Evolutionary conservation across 1,140 invertebrate species (phyloP), one percentile per base, ranked within the genome.

Genomic region (Zaprionus nigranus): DNA sequence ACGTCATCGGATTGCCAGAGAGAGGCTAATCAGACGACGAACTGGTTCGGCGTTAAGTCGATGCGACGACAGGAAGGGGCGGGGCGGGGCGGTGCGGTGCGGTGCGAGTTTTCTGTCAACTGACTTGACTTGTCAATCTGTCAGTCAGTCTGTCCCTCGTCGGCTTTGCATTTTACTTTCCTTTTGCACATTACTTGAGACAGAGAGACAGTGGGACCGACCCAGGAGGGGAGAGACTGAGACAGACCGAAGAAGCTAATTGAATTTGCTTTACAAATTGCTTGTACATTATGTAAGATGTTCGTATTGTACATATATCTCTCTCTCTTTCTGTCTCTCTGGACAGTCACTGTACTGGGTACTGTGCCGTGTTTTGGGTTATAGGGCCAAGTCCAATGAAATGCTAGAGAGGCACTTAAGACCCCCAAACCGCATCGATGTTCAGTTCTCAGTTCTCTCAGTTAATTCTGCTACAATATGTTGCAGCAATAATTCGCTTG

Each of bases 311-410:
- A 22, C 20, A 54, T 34, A 34, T 28, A 26, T 30, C 2, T 34
- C 1, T 17, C 9, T 11, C 9, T 30, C 30, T 34, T 7, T 30
- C 28, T 7, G 7, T 0, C 28, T 26, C 24, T 26, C 24, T 26
- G 5, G 5, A 40, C 13, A n/a, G 36, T 5, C 3, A 38, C 26
- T 30, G 38, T 43, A 43, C 40, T 17, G 40, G 15, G 15, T 43
- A 5, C 13, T 40, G 3, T 9, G 40, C n/a, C n/a, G 6, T 46
- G n/a, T 76, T 71, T 72, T 76, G 74, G 74, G 68, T 76, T 76
- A 72, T 65, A 76, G 74, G 74, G 74, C 74, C 74, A 76, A 76
- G 74, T 76, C 28, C 74, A 72, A 76, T 72, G 74, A 76, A 76
- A 76, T 76, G 69, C 61, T 20, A 24, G 38, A 34, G 30, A 34